Evolutionary conservation across 2,888 invertebrate species (phyloP).

Genomic region (Eugnorisma glareosa): DNA sequence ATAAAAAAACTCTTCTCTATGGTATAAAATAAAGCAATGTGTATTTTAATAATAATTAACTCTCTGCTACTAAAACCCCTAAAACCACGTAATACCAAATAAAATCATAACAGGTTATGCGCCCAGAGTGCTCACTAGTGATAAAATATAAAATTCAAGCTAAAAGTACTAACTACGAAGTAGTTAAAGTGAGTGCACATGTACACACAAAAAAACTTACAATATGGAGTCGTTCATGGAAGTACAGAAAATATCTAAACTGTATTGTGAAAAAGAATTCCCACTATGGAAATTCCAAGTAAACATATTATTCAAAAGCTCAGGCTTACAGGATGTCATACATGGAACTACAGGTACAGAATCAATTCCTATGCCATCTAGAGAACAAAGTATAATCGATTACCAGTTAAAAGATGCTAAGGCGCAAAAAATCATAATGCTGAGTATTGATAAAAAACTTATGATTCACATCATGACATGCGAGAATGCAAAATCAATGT

Average conservation of each 20-base stretch:
- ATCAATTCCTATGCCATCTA: slow-evolving; percentile 4
- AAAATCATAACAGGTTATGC: too few relatives aligned
- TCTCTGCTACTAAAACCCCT: too few relatives aligned
- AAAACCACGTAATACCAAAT: too few relatives aligned
- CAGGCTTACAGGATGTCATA: neutral
- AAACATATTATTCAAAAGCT: neutral
- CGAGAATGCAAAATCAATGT: neutral
- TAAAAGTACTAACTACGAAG: too few relatives aligned
- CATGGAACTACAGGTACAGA: neutral
- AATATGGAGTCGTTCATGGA: slow-evolving; percentile 16
- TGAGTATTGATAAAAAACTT: slow-evolving; percentile 2
- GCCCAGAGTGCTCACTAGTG: too few relatives aligned
- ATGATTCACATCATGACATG: slow-evolving; percentile 8
- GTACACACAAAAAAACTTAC: neutral
- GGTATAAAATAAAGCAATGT: too few relatives aligned
- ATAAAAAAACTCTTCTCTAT: too few relatives aligned
- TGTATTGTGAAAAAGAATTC: slow-evolving; percentile 1
- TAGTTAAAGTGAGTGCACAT: slow-evolving; percentile 1
- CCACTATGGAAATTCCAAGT: slow-evolving; percentile 5
- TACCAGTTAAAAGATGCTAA: neutral
- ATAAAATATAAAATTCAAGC: too few relatives aligned
- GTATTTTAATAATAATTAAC: too few relatives aligned
- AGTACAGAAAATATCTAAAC: slow-evolving; percentile 11
- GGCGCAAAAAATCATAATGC: neutral
- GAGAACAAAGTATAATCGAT: neutral